Evolutionary conservation across 2,797 vertebrate species (phyloP).

Genomic region (Oreochromis mossambicus): DNA sequence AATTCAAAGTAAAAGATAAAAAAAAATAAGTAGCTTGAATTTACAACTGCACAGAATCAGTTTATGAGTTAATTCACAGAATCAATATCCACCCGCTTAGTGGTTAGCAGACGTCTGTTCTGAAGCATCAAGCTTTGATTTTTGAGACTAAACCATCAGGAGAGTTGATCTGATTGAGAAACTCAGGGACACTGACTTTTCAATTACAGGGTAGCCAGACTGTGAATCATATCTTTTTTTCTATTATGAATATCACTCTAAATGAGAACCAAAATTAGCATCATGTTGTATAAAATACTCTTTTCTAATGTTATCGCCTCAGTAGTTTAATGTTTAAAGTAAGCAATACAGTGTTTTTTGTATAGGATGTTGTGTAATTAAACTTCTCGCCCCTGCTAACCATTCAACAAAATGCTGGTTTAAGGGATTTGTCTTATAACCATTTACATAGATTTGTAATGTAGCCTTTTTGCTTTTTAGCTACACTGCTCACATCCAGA

Average conservation of each 20-base stretch:
- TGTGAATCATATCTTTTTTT: not conserved
- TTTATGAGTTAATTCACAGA: not conserved
- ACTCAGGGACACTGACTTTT: not conserved
- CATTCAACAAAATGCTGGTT: not conserved
- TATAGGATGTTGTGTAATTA: not conserved
- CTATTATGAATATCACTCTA: not conserved
- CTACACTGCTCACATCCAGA: not conserved
- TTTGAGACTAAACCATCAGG: not conserved
- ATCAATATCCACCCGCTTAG: not conserved
- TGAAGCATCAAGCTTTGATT: not conserved
- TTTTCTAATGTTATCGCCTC: not conserved
- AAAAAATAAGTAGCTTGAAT: not conserved
- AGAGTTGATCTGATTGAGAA: not conserved
- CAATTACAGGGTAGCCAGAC: accelerated
- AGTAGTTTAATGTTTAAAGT: not conserved
- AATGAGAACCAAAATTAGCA: not conserved
- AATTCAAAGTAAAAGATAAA: not conserved
- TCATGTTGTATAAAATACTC: not conserved
- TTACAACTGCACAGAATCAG: not conserved
- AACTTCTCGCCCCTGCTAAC: not conserved
- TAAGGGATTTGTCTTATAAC: not conserved
- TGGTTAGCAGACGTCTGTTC: not conserved
- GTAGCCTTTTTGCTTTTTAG: not conserved
- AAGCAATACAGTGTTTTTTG: not conserved
- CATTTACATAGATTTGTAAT: not conserved